Evolutionary conservation across 30 jellyfish, hydroid and myxozoan species (phyloP), one percentile per base, ranked within the genome.

Genomic region (Chironex yamaguchii): DNA sequence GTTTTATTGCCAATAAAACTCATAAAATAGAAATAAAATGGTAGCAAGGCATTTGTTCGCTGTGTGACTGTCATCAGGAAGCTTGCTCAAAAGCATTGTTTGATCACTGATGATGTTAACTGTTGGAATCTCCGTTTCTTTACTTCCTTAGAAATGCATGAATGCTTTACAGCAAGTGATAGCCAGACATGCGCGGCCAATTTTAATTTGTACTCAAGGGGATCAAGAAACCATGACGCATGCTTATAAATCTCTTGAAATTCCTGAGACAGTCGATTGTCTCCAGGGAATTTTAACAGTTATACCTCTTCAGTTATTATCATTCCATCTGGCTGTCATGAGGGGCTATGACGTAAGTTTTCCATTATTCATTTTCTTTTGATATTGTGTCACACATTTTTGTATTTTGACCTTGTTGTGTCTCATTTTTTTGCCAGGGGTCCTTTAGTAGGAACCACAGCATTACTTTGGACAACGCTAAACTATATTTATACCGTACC

Each of bases 131-230:
- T 3, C 20, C 30, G 53, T 31, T 36, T 11, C 3, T 58, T 79
- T 69, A 36, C 36, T 51, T 68, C 42, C 76, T 35, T 50, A 95
- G 99, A 95, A 95, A 95, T 95, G 99, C 85, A 95, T 95, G 99
- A 95, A 95, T 70, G 99, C 99, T 20, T 64, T 91, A 9, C 98
- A 96, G 48, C 99, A 96, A 85, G 98, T 96, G 27, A 70, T 81
- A 26, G 98, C 98, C 1, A 79, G 99, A 0, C 92, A 96, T 71
- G 98, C 97, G 3, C 98, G 97, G 75, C 99, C 99, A 0, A 93
- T 96, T 21, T 73, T 96, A 82, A 87, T 96, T 51, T 91, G 98
- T 67, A 73, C 96, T 20, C 87, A 85, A 74, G 99, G 97, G 13
- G 98, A 96, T 58, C 66, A 71, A 53, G 98, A 96, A 69, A 82